These are phyloP conservation scores for Calephelis nemesis DNA, from an alignment of 1,140 invertebrate species.

Conservation along the genomic window DNA sequence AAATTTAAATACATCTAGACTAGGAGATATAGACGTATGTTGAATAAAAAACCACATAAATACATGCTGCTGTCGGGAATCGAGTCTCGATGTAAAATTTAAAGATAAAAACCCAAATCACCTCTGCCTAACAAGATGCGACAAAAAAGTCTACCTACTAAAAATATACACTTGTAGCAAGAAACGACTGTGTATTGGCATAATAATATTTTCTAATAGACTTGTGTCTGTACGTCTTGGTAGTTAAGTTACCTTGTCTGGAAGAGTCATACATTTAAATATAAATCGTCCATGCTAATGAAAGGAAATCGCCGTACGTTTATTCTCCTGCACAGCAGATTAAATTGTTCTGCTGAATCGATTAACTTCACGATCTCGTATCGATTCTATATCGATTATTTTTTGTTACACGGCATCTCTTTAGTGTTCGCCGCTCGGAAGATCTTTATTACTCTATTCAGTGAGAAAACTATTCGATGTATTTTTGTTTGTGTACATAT, in stretches of 20 bases:
- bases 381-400: slow-evolving; percentile 55
- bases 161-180: too few relatives aligned
- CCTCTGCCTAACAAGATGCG: too few relatives aligned
- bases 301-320: slow-evolving; percentile 22
- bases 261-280: slow-evolving; percentile 11
- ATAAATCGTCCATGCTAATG: slow-evolving; percentile 16
- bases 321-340: slow-evolving; percentile 39
- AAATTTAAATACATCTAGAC: too few relatives aligned
- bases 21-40: too few relatives aligned
- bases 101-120: too few relatives aligned
- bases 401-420: slow-evolving; percentile 36
- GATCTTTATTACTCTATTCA: slow-evolving; percentile 39
- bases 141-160: too few relatives aligned
- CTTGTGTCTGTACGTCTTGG: not conserved
- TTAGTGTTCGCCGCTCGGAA: slow-evolving; percentile 36
- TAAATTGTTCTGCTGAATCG: slow-evolving; percentile 67
- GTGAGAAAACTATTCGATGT: slow-evolving; percentile 27
- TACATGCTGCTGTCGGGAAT: too few relatives aligned
- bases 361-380: slow-evolving; percentile 55
- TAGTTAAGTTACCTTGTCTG: slow-evolving; percentile 9
- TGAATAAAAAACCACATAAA: too few relatives aligned
- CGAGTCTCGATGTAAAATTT: too few relatives aligned
- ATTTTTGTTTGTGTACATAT: slow-evolving; percentile 9
- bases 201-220: not conserved
- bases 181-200: not conserved